Percentiles rank a stretch among this genome's conserved stretches.
phyloP scores from a whole-genome alignment of 2,888 invertebrate species.

The Cheilosia variabilis region DNA sequence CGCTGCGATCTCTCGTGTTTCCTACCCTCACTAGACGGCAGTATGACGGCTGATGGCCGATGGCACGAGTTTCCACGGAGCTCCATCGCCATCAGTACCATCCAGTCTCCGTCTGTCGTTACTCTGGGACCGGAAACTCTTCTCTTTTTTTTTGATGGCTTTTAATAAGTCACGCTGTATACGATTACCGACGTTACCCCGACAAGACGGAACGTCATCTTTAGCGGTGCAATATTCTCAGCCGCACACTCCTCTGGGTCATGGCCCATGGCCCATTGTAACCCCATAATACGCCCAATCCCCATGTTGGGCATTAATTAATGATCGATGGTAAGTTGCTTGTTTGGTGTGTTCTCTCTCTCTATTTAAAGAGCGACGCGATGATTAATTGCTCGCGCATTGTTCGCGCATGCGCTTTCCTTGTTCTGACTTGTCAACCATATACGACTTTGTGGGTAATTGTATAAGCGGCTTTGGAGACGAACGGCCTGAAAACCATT shows the following conservation, averaged over 20 bases:
- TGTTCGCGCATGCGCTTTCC: slow-evolving; percentile 22
- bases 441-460: background rate
- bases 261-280: slow-evolving; percentile 52
- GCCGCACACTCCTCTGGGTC: background rate
- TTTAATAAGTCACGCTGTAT: slow-evolving; percentile 43
- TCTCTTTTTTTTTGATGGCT: slow-evolving; percentile 28
- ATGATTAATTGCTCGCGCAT: slow-evolving; percentile 51
- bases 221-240: background rate
- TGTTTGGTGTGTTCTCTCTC: slow-evolving; percentile 28
- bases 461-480: slow-evolving; percentile 42
- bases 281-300: slow-evolving; percentile 48
- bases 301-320: slow-evolving; percentile 58
- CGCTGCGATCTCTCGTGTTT: slow-evolving; percentile 2
- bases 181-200: slow-evolving; percentile 7
- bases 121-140: slow-evolving; percentile 47
- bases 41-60: background rate
- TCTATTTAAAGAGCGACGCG: slow-evolving; percentile 16
- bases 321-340: slow-evolving; percentile 54
- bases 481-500: slow-evolving; percentile 2
- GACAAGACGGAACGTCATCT: background rate
- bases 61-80: slow-evolving; percentile 15
- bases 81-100: background rate
- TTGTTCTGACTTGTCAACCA: slow-evolving; percentile 42
- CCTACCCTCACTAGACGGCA: background rate
- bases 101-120: background rate